Conservation (phyloP, 2,888 invertebrate species). For the Drosophila meridionalis region DNA sequence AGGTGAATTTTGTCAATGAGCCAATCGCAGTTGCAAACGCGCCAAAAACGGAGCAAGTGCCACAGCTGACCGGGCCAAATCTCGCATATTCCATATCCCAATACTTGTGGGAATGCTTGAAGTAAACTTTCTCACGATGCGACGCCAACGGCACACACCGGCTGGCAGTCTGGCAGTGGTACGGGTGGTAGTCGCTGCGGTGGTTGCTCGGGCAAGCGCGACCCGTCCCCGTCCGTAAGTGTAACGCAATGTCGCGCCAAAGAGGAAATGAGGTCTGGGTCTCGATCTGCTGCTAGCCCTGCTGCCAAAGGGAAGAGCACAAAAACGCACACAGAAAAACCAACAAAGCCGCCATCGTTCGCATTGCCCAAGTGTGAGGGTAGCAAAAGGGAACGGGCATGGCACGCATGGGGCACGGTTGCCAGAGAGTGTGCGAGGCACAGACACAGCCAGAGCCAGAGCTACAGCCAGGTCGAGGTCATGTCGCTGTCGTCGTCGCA, state of each 20-base stretch:
- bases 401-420: conserved; percentile 79
- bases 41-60: conserved; percentile 64
- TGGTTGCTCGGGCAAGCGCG: conserved; percentile 52
- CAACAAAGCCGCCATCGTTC: conserved; percentile 64
- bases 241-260: conserved; percentile 80
- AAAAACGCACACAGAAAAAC: conserved; percentile 44
- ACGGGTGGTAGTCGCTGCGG: conserved; percentile 63
- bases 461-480: conserved; percentile 70
- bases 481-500: conserved; percentile 50
- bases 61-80: conserved; percentile 72
- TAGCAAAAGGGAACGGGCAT: conserved; percentile 61
- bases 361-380: conserved; percentile 68
- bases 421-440: conserved; percentile 64
- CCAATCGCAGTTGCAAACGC: conserved; percentile 41
- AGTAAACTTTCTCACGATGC: conserved; percentile 85
- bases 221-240: conserved; percentile 51
- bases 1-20: conserved; percentile 79
- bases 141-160: conserved; percentile 67
- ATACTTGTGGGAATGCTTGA: conserved; percentile 85
- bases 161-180: conserved; percentile 52
- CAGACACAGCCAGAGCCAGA: conserved; percentile 43
- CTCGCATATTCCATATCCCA: conserved; percentile 58
- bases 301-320: conserved; percentile 60
- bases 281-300: conserved; percentile 42
- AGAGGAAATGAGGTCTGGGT: conserved; percentile 81